A percentile compares a stretch with the other conserved stretches of the same genome.
Conservation (phyloP, 2,113 vertebrate genomes). For the Megaleporinus macrocephalus region DNA sequence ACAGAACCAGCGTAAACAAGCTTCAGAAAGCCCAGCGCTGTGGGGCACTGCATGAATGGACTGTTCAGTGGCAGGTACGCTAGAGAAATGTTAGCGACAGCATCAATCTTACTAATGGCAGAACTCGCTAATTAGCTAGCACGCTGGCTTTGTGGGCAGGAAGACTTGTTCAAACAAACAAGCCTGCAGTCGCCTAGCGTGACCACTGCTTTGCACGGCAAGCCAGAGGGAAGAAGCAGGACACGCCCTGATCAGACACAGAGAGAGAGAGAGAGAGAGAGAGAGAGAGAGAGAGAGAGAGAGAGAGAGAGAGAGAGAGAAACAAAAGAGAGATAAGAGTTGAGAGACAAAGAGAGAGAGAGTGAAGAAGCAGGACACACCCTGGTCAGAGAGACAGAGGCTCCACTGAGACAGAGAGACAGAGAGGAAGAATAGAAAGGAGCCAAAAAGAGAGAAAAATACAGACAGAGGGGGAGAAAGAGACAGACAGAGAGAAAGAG, state of each 20-base stretch:
- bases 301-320: no score
- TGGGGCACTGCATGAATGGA: background rate
- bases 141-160: background rate
- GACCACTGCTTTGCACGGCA: conserved; percentile 23
- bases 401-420: background rate
- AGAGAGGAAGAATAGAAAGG: background rate
- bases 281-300: conserved; percentile 8
- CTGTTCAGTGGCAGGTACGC: background rate
- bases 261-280: background rate
- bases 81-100: background rate
- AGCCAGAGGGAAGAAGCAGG: conserved; percentile 5
- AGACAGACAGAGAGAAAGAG: no score
- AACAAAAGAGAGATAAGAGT: no score
- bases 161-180: conserved; percentile 22
- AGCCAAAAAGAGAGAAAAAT: background rate
- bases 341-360: conserved; percentile 9
- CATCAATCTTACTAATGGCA: background rate
- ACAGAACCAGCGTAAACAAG: background rate
- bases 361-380: no score
- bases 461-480: background rate
- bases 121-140: conserved; percentile 1
- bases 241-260: conserved; percentile 25
- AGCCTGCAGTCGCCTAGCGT: background rate
- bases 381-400: no score
- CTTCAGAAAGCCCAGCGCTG: background rate